Evolutionary conservation across 2,113 vertebrate species (phyloP), one percentile per base, ranked within the genome.

Genomic region (Oreochromis niloticus): DNA sequence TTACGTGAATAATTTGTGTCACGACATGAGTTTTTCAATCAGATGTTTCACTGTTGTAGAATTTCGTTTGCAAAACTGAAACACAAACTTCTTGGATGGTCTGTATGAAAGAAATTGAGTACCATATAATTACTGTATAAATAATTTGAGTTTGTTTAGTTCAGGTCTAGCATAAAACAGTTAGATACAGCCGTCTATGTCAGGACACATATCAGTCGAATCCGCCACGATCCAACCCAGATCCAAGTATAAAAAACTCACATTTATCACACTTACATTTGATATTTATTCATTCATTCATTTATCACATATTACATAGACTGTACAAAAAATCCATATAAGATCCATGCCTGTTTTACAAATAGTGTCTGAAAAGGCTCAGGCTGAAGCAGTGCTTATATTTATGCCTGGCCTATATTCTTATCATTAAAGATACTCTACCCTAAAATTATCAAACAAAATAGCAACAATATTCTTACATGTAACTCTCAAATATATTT

Each of bases 141-240:
- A 66, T 66, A 66, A 66, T 66, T 22, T 3, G 11, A 39, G 39
- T 39, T 39, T 2, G 61, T 66, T 66, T 66, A 0, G 61, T 66
- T 39, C 34, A 22, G 34, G 2, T 10, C 19, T 39, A 7, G 34
- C 19, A 66, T 7, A 39, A 66, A 66, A 66, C 61, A 2, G 17
- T 66, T 66, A 12, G 32, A 32, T n/a, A n/a, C 10, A 66, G 0
- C 32, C 0, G 0, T 66, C 61, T n/a, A 66, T n/a, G 32, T 13
- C 61, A 39, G 1, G 6, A 39, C 19, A 39, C 32, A 39, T 2
- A 34, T 66, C 19, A 39, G 61, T 66, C 10, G 0, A 66, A 39
- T 0, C 0, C 2, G 0, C 19, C 61, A 66, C 61, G n/a, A 66
- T 36, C 61, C 32, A 36, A 66, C 17, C 32, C 61, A 66, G 61